Conservation (phyloP, 2,113 vertebrate species). For the Hyperoodon ampullatus region DNA sequence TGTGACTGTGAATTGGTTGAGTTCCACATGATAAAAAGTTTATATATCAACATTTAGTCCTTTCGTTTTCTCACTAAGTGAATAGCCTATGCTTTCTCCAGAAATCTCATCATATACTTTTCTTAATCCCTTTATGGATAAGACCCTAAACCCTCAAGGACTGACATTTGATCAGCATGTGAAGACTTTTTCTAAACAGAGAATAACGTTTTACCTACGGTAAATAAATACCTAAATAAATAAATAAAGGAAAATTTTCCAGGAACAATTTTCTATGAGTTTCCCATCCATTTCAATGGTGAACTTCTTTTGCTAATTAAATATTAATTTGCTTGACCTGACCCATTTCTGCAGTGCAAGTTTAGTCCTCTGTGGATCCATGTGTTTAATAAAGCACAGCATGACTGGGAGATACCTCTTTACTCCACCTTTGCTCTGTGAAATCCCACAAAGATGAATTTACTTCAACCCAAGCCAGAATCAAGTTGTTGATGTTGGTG, state of each 20-base stretch:
- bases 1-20: not conserved
- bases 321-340: slow-evolving; percentile 1
- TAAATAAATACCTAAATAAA: not conserved
- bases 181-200: not conserved
- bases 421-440: not conserved
- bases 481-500: not conserved
- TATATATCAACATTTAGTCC: not conserved
- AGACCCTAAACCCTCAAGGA: not conserved
- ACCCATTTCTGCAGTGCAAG: not conserved
- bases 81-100: not conserved
- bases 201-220: not conserved
- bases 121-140: not conserved
- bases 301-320: slow-evolving; percentile 13
- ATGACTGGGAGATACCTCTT: not conserved
- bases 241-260: not conserved
- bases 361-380: not conserved
- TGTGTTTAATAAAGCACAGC: not conserved
- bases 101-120: not conserved
- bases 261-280: not conserved
- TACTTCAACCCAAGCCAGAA: not conserved
- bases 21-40: not conserved
- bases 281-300: not conserved
- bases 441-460: not conserved
- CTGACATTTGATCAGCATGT: not conserved
- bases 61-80: not conserved